Evolutionary conservation across 2,113 vertebrate genomes (phyloP).

Genomic region (Aptenodytes forsteri): DNA sequence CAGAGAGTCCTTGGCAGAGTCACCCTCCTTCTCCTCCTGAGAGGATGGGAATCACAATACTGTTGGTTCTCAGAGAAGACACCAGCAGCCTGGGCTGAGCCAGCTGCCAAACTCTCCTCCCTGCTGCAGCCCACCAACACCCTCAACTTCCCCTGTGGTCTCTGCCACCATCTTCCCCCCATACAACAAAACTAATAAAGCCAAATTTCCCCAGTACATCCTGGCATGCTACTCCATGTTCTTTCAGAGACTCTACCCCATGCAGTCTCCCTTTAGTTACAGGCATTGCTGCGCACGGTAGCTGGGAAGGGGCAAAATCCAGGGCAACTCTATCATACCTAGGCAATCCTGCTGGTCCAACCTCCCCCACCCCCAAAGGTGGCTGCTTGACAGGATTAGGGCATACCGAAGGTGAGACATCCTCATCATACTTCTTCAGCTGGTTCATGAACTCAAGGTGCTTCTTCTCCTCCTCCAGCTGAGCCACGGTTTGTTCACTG

Average conservation of each 20-base stretch:
- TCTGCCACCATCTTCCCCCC: not conserved
- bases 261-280: not conserved
- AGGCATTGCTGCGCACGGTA: not conserved
- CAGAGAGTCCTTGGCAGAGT: constrained; percentile 89
- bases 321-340: not conserved
- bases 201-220: not conserved
- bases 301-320: not conserved
- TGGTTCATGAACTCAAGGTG: constrained; percentile 98
- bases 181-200: not conserved
- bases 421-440: constrained; percentile 96
- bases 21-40: constrained; percentile 94
- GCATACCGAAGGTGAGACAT: constrained; percentile 84
- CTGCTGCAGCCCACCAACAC: not conserved
- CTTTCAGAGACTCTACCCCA: not conserved
- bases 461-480: constrained; percentile 98
- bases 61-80: not conserved
- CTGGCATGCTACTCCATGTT: not conserved
- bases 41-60: not conserved
- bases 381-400: not conserved
- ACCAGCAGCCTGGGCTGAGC: not conserved
- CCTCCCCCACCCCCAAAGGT: not conserved
- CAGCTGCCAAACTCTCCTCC: not conserved
- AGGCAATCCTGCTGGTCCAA: not conserved
- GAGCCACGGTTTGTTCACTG: constrained; percentile 94
- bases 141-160: not conserved